Evolutionary conservation across 2,797 vertebrate genomes (phyloP).

Genomic region (Micromesistius poutassou): DNA sequence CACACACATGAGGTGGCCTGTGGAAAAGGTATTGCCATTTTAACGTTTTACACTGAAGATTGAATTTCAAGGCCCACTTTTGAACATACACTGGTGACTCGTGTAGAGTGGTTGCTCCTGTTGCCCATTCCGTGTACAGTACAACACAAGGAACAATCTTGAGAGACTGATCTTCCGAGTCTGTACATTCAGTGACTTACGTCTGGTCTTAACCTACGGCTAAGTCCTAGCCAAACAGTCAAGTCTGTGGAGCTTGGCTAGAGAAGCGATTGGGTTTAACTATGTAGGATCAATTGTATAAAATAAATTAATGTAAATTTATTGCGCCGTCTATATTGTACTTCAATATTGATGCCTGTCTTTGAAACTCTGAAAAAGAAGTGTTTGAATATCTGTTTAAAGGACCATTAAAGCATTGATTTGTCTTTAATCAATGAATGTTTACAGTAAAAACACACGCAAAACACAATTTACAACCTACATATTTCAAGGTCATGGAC

Average conservation of each 20-base stretch:
- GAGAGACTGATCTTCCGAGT: conserved; percentile 30
- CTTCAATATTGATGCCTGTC: conserved; percentile 60
- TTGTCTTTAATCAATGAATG: conserved; percentile 49
- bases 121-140: background rate
- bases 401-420: conserved; percentile 60
- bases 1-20: background rate
- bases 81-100: background rate
- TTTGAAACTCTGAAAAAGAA: conserved; percentile 50
- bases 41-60: background rate
- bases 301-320: conserved; percentile 66
- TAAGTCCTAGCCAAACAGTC: conserved; percentile 41
- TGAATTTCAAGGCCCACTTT: conserved; percentile 17
- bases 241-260: conserved; percentile 49
- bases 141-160: background rate
- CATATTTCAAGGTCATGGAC: background rate
- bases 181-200: conserved; percentile 59
- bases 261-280: conserved; percentile 57
- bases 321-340: conserved; percentile 59
- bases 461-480: background rate
- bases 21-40: background rate
- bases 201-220: too few species aligned
- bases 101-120: background rate
- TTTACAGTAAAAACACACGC: background rate
- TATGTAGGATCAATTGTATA: conserved; percentile 66
- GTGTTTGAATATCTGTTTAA: conserved; percentile 65